Base-by-base conservation (phyloP, 2,888 invertebrate species). In the Thecophora atra region DNA sequence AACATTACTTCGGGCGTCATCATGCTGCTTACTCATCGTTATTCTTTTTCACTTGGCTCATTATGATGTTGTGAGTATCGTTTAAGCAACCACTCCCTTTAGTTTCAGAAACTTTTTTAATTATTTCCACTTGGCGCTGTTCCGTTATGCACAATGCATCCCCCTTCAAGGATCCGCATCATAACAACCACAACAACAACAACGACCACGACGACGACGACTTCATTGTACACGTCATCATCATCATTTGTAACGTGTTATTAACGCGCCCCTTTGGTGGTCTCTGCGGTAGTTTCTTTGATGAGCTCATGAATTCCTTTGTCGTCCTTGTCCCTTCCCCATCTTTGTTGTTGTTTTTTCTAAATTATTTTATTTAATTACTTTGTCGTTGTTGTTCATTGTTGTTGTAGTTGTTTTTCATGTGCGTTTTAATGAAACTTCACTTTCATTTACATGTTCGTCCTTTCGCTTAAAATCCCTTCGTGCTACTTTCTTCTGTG, bases 371-470 rank as follows among this genome's bases (percentile, higher is more conserved):
- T 54, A 54, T 54, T n/a, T 19, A 3, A 54, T 54, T 54, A 37
- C 17, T 58, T n/a, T n/a, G 21, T n/a, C 17, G 15, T 56, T 58
- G 11, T 28, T 58, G 58, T 37, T 44, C 42, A 42, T 52, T 70
- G 51, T 62, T 62, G 63, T 28, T 56, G 21, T 19, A 51, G 51
- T 47, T 44, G 63, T 52, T 62, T 42, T 47, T 70, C 70, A 70
- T 70, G 70, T 70, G 70, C 62, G 62, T 70, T 70, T 70, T 70
- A 70, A 70, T 70, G 63, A 70, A 70, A 70, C 62, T 70, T 70
- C 70, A 51, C 54, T 70, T 70, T 70, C 70, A 52, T 70, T 70
- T 70, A 60, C 60, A 60, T 51, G 19, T 51, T 37, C 30, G 17
- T 19, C 30, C 19, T 63, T 30, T 30, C 30, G 19, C 30, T 19